Conservation (phyloP, 1,140 invertebrate genomes). For the Camponotus floridanus region DNA sequence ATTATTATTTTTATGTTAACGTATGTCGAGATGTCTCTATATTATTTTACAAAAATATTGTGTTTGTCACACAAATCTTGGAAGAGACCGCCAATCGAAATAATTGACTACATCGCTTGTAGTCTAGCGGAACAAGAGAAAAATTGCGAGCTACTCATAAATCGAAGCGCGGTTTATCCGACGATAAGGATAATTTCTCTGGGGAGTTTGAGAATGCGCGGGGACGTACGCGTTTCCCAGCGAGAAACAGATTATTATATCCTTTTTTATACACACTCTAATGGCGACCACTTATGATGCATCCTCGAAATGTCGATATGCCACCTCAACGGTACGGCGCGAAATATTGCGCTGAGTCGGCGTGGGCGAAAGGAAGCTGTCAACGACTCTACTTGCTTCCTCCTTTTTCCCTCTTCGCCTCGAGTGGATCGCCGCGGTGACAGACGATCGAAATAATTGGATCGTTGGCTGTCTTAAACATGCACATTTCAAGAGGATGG, state of each 20-base stretch:
- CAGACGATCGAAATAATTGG: conserved; percentile 59
- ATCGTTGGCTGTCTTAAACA: conserved; percentile 58
- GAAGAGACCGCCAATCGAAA: not conserved
- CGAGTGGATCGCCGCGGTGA: conserved; percentile 28
- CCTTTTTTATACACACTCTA: conserved; percentile 69
- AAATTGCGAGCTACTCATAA: conserved; percentile 5
- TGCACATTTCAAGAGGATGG: conserved; percentile 61
- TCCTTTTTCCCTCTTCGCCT: conserved; percentile 9
- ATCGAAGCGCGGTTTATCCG: not conserved
- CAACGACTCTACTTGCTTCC: conserved; percentile 28
- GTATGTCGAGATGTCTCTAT: no score
- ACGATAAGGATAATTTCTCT: conserved; percentile 74
- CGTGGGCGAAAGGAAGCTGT: conserved; percentile 56
- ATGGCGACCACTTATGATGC: conserved; percentile 69
- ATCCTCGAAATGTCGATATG: conserved; percentile 67
- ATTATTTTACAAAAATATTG: not conserved
- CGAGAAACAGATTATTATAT: conserved; percentile 66
- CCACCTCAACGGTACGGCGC: not conserved
- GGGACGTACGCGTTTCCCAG: conserved; percentile 38
- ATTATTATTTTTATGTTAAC: no score
- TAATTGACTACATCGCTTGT: conserved; percentile 31
- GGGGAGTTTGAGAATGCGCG: conserved; percentile 52
- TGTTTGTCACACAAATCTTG: conserved; percentile 32
- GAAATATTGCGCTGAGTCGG: conserved; percentile 67
- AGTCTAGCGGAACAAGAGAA: conserved; percentile 12